Conservation (phyloP, 1,140 invertebrate species). For the Drosophila pachea region DNA sequence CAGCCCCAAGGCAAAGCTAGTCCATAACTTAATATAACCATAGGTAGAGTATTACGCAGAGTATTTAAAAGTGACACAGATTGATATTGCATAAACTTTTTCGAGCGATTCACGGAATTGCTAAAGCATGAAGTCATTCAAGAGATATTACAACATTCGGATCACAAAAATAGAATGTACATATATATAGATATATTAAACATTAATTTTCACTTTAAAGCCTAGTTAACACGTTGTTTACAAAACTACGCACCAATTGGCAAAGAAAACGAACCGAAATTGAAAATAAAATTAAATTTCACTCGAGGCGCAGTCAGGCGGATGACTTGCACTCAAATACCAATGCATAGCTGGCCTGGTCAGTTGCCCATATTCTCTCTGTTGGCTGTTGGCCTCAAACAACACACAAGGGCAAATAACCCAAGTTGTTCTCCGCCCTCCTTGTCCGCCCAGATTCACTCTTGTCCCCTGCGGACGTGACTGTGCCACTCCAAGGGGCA, state of each 20-base stretch:
- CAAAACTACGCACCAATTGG: conserved; percentile 60
- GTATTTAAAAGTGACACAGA: conserved; percentile 8
- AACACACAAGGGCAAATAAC: conserved; percentile 24
- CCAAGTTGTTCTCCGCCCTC: not conserved
- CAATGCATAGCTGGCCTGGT: conserved; percentile 20
- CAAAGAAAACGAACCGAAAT: conserved; percentile 52
- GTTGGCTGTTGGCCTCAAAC: conserved; percentile 1
- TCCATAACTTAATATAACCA: too few species aligned
- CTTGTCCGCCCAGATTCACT: not conserved
- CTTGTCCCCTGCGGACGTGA: conserved; percentile 17
- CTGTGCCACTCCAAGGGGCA: conserved; percentile 22
- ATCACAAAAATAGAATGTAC: not conserved
- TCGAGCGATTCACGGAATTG: conserved; percentile 17
- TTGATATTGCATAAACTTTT: conserved; percentile 27
- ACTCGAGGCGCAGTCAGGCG: conserved; percentile 44
- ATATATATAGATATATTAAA: not conserved
- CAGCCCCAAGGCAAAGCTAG: too few species aligned
- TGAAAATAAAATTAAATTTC: conserved; percentile 60
- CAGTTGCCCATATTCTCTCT: conserved; percentile 38
- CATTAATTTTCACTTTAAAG: conserved; percentile 20
- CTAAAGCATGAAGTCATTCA: conserved; percentile 26
- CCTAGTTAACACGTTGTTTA: conserved; percentile 58
- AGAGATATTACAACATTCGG: conserved; percentile 48
- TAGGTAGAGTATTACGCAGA: too few species aligned
- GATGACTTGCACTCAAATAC: conserved; percentile 30